phyloP scores from a whole-genome alignment of 2,888 invertebrate species.

The Zaprionus obscuricornis region DNA sequence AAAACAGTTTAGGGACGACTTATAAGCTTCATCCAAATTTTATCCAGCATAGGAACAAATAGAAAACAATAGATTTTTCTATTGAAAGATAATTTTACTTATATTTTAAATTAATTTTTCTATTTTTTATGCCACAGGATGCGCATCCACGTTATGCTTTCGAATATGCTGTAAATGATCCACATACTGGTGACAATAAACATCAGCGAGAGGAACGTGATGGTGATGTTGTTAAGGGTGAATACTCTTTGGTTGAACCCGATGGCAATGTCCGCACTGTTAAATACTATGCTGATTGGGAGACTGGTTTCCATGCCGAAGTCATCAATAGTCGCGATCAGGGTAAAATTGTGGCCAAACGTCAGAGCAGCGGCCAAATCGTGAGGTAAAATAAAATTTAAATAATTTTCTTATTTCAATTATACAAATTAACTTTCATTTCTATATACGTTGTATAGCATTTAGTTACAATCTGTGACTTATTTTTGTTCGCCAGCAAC shows the following conservation, averaged over 20 bases:
- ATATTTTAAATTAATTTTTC: too few relatives aligned
- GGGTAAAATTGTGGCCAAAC: constrained; percentile 80
- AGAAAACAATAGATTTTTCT: too few relatives aligned
- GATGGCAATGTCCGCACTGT: constrained; percentile 90
- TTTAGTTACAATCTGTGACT: constrained; percentile 20
- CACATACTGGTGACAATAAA: constrained; percentile 89
- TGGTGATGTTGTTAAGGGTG: constrained; percentile 89
- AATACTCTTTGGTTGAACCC: constrained; percentile 88
- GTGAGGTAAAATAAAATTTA: constrained; percentile 54
- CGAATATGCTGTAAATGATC: constrained; percentile 89
- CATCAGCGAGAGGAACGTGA: constrained; percentile 89
- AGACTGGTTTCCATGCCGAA: constrained; percentile 90
- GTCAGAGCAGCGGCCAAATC: constrained; percentile 66
- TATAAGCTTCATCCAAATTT: too few relatives aligned
- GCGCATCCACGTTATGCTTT: constrained; percentile 88
- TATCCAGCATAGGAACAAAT: too few relatives aligned
- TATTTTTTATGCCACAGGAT: constrained; percentile 84
- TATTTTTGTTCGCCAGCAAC: constrained; percentile 59
- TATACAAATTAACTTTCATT: neutral
- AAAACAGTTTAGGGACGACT: too few relatives aligned
- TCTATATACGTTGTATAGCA: constrained; percentile 1
- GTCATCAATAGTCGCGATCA: constrained; percentile 87
- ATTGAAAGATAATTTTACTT: too few relatives aligned
- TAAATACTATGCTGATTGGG: constrained; percentile 90
- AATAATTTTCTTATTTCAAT: too few relatives aligned